Conservation (phyloP, 2,888 invertebrate species). For the Hirtodrosophila confusa region DNA sequence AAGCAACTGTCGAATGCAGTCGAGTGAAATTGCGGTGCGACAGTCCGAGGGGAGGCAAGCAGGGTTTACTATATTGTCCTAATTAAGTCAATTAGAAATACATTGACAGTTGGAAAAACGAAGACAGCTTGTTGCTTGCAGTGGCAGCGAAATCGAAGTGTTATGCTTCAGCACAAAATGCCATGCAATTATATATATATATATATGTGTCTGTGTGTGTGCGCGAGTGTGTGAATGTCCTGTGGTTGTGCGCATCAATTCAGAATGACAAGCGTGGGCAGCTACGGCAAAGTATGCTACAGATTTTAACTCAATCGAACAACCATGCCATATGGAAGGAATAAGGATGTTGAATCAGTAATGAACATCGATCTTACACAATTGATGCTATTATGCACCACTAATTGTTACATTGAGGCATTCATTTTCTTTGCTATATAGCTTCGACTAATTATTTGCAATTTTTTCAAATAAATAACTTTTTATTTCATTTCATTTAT, state of each 20-base stretch:
- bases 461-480: no score
- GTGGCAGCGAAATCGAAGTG: background rate
- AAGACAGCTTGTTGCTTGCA: slow-evolving; percentile 41
- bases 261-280: background rate
- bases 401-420: no score
- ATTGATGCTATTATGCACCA: no score
- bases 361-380: no score
- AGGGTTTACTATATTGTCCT: slow-evolving; percentile 8
- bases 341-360: no score
- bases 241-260: background rate
- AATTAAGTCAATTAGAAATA: slow-evolving; percentile 58
- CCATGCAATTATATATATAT: no score
- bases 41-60: background rate
- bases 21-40: no score
- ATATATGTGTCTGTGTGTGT: background rate
- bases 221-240: background rate
- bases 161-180: no score
- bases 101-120: slow-evolving; percentile 43
- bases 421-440: no score
- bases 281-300: slow-evolving; percentile 23
- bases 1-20: no score
- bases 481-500: no score
- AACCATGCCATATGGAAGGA: background rate
- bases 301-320: background rate
- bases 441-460: no score